Base-by-base conservation (phyloP, 2,797 vertebrate species). In the Triplophysa bombifrons region DNA sequence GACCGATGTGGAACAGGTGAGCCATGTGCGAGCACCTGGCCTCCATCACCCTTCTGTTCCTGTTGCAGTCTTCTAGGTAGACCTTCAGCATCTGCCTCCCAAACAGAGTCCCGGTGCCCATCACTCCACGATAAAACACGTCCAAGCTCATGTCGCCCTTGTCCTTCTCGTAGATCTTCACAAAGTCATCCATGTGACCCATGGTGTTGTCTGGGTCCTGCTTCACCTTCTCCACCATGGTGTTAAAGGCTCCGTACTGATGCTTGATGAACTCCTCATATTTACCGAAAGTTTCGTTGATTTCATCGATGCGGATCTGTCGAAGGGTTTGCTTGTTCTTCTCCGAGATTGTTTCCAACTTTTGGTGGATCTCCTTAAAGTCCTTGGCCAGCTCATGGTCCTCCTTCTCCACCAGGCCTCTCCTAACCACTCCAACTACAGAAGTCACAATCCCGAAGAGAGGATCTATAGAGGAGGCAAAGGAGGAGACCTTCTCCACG, bases 231-330 rank as follows among this genome's bases (percentile, higher is more conserved):
- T 83, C 84, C 85, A 94, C 88, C 93, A 95, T 94, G 60, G 0
- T 50, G 86, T 86, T 91, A 80, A 95, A 92, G 56, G 92, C 91
- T 0, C 0, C 1, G 14, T 94, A 95, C 84, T 95, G 94, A 85
- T 94, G 92, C 85, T 93, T 94, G 84, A 95, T 93, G 87, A 85
- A 89, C 82, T 94, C 92, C 74, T 95, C 94, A 0, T 94, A 91
- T 78, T 86, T 93, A 41, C 92, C 89, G 0, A 83, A 94, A 17
- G 86, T 93, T 86, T 94, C 92, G 0, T 92, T 93, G 56, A 95
- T 89, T 85, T 93, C 93, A 0, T 90, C 76, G 0, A 92, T 90
- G 27, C 83, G 92, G 68, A 95, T 93, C 83, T 90, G 85, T 46
- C 13, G 91, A 68, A 94, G 87, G 72, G 87, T 90, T 73, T 92